Percentiles rank a stretch among this genome's conserved stretches.
Evolutionary conservation across 1,140 invertebrate genomes (phyloP).

Genomic region (Drepana arcuata): DNA sequence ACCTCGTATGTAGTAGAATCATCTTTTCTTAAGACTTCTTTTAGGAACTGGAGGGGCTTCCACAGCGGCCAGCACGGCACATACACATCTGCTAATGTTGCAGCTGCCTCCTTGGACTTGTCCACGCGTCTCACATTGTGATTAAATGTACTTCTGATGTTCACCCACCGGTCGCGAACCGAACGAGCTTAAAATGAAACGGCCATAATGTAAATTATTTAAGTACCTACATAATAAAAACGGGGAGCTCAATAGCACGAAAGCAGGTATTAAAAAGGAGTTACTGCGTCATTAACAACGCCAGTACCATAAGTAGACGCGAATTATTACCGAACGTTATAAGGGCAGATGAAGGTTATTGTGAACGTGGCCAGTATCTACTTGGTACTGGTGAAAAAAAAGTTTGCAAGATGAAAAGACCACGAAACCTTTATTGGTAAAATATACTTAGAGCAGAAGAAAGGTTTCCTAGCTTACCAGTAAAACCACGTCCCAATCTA

Average conservation of each 20-base stretch:
- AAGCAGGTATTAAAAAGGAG: too few species aligned
- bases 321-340: too few species aligned
- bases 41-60: slow-evolving; percentile 56
- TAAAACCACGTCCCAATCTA: slow-evolving; percentile 41
- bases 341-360: too few species aligned
- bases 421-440: too few species aligned
- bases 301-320: too few species aligned
- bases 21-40: slow-evolving; percentile 30
- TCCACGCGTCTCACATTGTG: slow-evolving; percentile 51
- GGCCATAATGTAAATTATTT: too few species aligned
- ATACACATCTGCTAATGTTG: slow-evolving; percentile 35
- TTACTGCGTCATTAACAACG: too few species aligned
- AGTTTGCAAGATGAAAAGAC: too few species aligned
- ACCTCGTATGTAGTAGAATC: slow-evolving; percentile 35
- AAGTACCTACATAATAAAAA: too few species aligned
- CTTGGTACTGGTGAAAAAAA: too few species aligned
- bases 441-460: background rate
- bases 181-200: slow-evolving; percentile 44
- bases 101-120: slow-evolving; percentile 37
- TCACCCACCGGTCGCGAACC: slow-evolving; percentile 59
- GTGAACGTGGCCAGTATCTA: too few species aligned
- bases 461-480: slow-evolving; percentile 26
- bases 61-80: slow-evolving; percentile 60
- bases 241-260: too few species aligned
- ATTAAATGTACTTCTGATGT: slow-evolving; percentile 60